Percentiles rank a stretch among this genome's conserved stretches.
phyloP scores from a whole-genome alignment of 2,797 vertebrate genomes.

The Pseudochirops cupreus region DNA sequence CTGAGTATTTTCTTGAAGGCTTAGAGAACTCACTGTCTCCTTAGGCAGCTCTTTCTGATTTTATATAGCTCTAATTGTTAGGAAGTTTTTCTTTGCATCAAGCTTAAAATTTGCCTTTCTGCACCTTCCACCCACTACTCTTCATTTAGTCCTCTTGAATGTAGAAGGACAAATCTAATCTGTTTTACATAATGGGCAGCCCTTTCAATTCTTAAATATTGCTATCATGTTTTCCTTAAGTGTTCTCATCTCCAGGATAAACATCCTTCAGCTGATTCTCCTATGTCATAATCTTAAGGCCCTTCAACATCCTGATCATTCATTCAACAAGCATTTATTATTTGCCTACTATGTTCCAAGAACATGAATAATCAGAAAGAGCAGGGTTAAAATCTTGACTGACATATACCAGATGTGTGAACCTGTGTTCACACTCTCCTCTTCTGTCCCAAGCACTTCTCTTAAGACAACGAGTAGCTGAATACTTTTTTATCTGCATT shows the following conservation, averaged over 20 bases:
- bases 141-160: neutral
- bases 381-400: neutral
- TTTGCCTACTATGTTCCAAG: neutral
- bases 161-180: neutral
- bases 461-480: neutral
- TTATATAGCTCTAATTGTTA: neutral
- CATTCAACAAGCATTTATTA: neutral
- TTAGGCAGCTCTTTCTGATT: neutral
- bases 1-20: neutral
- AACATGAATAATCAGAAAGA: neutral
- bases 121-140: neutral
- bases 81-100: neutral
- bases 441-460: neutral
- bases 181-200: neutral
- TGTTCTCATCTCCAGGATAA: neutral
- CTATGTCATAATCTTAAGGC: neutral
- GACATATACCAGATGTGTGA: neutral
- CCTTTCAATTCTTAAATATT: neutral
- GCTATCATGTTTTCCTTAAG: neutral
- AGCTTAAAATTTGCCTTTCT: neutral
- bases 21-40: neutral
- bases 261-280: neutral
- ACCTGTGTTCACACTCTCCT: neutral
- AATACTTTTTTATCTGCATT: neutral
- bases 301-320: neutral